These are phyloP conservation scores for Strigamia crassipes DNA, from an alignment of 2,888 invertebrate genomes.

Conservation along the genomic window DNA sequence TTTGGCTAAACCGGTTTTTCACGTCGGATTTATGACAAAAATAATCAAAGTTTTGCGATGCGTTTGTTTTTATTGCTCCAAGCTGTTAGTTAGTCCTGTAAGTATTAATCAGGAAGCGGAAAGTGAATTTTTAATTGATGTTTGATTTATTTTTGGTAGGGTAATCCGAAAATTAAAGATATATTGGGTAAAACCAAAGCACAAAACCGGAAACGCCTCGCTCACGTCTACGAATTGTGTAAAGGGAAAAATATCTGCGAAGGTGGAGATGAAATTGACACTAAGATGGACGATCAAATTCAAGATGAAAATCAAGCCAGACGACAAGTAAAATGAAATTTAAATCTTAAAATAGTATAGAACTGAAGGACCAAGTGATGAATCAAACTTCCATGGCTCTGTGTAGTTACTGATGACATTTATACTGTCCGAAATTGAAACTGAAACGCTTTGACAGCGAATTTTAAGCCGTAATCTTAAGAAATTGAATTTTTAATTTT, in stretches of 20 bases:
- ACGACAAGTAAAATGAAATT: constrained; percentile 51
- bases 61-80: constrained; percentile 98
- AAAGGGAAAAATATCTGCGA: constrained; percentile 98
- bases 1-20: constrained; percentile 96
- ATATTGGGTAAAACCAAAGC: constrained; percentile 95
- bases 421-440: background rate
- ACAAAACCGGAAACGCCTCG: constrained; percentile 89
- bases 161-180: constrained; percentile 83
- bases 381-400: constrained; percentile 26
- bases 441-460: background rate
- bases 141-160: background rate
- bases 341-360: background rate
- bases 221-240: constrained; percentile 96
- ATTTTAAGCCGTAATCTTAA: background rate
- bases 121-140: background rate
- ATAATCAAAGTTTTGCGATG: constrained; percentile 96
- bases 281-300: constrained; percentile 66
- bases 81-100: constrained; percentile 90
- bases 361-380: background rate
- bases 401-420: background rate
- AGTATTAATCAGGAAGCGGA: constrained; percentile 61
- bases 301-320: constrained; percentile 51
- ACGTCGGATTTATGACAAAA: constrained; percentile 96
- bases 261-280: constrained; percentile 97
- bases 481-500: background rate